These are phyloP conservation scores for Oryzias sinensis DNA, from an alignment of 2,797 vertebrate genomes.

Conservation along the genomic window DNA sequence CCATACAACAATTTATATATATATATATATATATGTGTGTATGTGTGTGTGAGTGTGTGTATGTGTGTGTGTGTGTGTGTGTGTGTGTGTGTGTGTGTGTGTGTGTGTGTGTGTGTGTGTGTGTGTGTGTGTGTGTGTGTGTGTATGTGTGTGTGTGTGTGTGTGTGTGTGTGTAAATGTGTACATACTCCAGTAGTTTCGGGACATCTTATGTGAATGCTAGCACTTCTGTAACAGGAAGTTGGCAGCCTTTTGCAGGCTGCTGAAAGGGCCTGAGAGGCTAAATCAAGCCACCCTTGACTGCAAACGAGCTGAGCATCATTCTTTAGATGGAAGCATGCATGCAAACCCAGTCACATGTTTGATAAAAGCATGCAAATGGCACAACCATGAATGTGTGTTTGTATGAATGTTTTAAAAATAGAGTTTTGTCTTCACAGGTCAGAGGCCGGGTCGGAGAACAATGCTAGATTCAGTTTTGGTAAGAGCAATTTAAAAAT, in stretches of 20 bases:
- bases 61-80: too few relatives aligned
- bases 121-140: too few relatives aligned
- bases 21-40: too few relatives aligned
- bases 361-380: conserved; percentile 32
- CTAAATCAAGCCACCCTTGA: background rate
- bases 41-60: too few relatives aligned
- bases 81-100: too few relatives aligned
- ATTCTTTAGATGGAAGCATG: conserved; percentile 5
- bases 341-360: conserved; percentile 25
- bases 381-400: background rate
- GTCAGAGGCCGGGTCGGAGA: conserved; percentile 46
- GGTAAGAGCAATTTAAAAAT: conserved; percentile 60
- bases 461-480: conserved; percentile 47
- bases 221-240: conserved; percentile 12
- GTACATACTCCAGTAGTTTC: too few relatives aligned
- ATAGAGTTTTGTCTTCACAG: conserved; percentile 48
- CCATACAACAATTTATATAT: too few relatives aligned
- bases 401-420: conserved; percentile 12
- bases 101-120: too few relatives aligned
- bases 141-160: too few relatives aligned
- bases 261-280: conserved; percentile 21
- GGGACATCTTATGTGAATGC: too few relatives aligned
- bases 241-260: conserved; percentile 11
- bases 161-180: too few relatives aligned
- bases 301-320: conserved; percentile 2